These are phyloP conservation scores for Ischnura elegans DNA, from an alignment of 2,888 invertebrate species.

Conservation along the genomic window DNA sequence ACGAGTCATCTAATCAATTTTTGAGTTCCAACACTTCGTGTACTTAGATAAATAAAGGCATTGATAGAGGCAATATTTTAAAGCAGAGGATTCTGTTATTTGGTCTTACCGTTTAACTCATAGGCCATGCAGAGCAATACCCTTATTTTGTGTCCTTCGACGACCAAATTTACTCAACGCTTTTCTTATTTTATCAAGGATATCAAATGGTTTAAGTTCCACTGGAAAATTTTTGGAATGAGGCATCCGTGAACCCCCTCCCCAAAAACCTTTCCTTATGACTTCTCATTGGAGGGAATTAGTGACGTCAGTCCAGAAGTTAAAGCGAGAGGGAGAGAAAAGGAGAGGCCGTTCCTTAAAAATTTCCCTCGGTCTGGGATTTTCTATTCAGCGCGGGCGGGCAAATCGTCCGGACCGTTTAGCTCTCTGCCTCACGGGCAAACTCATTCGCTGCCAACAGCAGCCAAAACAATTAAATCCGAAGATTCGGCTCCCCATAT, in stretches of 20 bases:
- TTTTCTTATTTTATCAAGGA: no score
- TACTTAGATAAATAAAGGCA: no score
- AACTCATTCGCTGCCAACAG: background rate
- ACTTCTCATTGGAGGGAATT: background rate
- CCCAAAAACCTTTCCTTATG: background rate
- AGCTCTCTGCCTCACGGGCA: background rate
- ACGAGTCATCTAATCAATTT: no score
- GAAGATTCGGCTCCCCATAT: background rate
- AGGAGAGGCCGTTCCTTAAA: background rate
- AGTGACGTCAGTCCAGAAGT: background rate
- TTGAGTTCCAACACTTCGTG: no score
- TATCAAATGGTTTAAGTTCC: no score
- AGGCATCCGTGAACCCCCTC: no score
- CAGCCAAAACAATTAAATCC: conserved; percentile 1
- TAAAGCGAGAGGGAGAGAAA: background rate
- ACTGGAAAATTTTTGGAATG: background rate
- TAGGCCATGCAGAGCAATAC: no score
- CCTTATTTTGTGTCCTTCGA: no score
- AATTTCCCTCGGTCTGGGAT: background rate
- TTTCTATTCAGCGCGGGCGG: background rate
- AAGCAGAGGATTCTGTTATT: no score
- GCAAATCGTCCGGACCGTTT: background rate
- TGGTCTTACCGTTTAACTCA: no score
- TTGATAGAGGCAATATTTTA: no score
- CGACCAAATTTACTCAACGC: no score